Conservation (phyloP, 2,888 invertebrate species). For the Thereva nobilitata region DNA sequence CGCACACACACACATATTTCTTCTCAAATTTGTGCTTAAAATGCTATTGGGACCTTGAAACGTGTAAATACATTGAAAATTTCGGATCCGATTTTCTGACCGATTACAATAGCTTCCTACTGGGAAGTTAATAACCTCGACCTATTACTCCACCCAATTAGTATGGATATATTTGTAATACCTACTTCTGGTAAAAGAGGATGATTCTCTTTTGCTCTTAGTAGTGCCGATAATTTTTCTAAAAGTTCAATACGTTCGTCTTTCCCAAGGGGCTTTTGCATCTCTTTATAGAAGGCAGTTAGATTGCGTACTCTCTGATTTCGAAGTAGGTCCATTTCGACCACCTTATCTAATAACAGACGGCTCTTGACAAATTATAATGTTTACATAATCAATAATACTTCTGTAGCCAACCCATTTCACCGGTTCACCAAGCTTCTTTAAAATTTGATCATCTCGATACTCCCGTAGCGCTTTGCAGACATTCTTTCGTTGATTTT, state of each 20-base stretch:
- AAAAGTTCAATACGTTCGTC: slow-evolving; percentile 73
- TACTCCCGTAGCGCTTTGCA: slow-evolving; percentile 65
- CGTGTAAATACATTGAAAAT: no score
- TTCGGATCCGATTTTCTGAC: no score
- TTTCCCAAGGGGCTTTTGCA: slow-evolving; percentile 63
- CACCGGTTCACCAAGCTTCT: slow-evolving; percentile 71
- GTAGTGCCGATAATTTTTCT: slow-evolving; percentile 47
- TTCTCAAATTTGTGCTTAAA: no score
- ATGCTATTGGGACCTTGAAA: no score
- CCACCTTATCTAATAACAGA: slow-evolving; percentile 55
- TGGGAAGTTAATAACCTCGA: no score
- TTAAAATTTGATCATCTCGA: slow-evolving; percentile 67
- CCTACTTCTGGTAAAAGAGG: slow-evolving; percentile 56
- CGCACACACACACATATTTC: no score
- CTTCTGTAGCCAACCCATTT: slow-evolving; percentile 77
- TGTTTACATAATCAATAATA: slow-evolving; percentile 44
- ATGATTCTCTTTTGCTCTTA: slow-evolving; percentile 54
- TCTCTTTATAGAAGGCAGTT: slow-evolving; percentile 71
- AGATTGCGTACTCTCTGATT: slow-evolving; percentile 78
- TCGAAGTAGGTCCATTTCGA: slow-evolving; percentile 81
- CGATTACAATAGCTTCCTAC: no score
- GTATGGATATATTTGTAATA: slow-evolving; percentile 37
- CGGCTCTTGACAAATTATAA: no score
- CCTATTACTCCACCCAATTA: no score
- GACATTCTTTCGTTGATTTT: slow-evolving; percentile 67